Conservation (phyloP, 2,888 invertebrate species). For the Diarsia mendica region DNA sequence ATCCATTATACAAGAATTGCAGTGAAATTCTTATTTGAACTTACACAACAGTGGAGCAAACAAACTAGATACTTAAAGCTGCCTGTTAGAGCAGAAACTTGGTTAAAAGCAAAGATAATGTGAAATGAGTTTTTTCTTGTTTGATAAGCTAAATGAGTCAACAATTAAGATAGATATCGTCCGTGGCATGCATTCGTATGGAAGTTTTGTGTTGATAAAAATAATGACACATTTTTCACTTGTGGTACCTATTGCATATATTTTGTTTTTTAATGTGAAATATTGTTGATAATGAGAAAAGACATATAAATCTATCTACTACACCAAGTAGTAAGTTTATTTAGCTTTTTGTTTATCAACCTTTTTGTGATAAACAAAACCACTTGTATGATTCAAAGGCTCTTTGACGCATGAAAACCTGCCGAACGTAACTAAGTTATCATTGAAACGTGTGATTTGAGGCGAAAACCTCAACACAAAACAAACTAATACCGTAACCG, state of each 20-base stretch:
- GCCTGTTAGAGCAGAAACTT: constrained; percentile 24
- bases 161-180: constrained; percentile 67
- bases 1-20: constrained; percentile 56
- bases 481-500: constrained; percentile 10
- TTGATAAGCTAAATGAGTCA: constrained; percentile 63
- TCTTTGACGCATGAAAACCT: constrained; percentile 3
- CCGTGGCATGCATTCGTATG: constrained; percentile 38
- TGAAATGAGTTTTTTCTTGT: constrained; percentile 55
- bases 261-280: constrained; percentile 33
- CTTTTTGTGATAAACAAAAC: constrained; percentile 3
- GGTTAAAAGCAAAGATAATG: constrained; percentile 47
- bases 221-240: constrained; percentile 57
- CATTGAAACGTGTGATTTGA: constrained; percentile 32
- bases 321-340: not conserved
- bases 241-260: constrained; percentile 5
- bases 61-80: constrained; percentile 39
- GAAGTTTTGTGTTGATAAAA: constrained; percentile 59
- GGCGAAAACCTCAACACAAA: constrained; percentile 5
- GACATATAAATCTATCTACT: not conserved
- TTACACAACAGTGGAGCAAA: constrained; percentile 45
- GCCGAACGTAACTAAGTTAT: constrained; percentile 22
- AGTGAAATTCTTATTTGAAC: constrained; percentile 49
- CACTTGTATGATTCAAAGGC: not conserved
- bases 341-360: not conserved
- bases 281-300: not conserved